Evolutionary conservation across 1,140 invertebrate genomes (phyloP).

Genomic region (Lepidurus arcticus): DNA sequence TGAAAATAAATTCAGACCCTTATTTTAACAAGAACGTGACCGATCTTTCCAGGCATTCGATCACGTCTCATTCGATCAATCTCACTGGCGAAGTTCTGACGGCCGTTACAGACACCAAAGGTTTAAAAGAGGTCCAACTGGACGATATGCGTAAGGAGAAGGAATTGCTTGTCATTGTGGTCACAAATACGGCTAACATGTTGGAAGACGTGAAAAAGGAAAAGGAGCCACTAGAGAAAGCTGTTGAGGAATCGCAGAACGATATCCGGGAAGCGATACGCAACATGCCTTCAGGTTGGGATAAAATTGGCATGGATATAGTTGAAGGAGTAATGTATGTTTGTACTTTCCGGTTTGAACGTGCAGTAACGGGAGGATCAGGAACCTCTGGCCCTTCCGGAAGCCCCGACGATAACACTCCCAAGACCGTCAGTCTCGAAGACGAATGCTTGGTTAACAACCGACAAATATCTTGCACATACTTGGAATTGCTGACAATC

Average conservation of each 20-base stretch:
- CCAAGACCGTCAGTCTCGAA: neutral
- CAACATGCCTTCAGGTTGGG: constrained; percentile 23
- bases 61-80: constrained; percentile 27
- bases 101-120: constrained; percentile 26
- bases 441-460: constrained; percentile 1
- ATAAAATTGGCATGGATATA: constrained; percentile 30
- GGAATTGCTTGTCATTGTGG: neutral
- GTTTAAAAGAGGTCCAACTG: constrained; percentile 23
- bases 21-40: too few relatives aligned
- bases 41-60: neutral
- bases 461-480: neutral
- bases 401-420: neutral
- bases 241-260: neutral
- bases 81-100: constrained; percentile 30
- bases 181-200: neutral
- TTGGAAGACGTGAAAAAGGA: neutral
- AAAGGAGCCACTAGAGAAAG: neutral
- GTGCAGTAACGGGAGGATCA: neutral
- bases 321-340: too few relatives aligned
- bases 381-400: neutral
- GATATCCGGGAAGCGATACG: neutral
- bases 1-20: too few relatives aligned
- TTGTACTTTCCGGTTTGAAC: neutral
- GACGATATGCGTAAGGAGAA: neutral
- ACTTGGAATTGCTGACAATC: neutral